A percentile compares a stretch with the other conserved stretches of the same genome.
phyloP scores from a whole-genome alignment of 2,797 vertebrate species.

The Neopelma chrysocephalum region DNA sequence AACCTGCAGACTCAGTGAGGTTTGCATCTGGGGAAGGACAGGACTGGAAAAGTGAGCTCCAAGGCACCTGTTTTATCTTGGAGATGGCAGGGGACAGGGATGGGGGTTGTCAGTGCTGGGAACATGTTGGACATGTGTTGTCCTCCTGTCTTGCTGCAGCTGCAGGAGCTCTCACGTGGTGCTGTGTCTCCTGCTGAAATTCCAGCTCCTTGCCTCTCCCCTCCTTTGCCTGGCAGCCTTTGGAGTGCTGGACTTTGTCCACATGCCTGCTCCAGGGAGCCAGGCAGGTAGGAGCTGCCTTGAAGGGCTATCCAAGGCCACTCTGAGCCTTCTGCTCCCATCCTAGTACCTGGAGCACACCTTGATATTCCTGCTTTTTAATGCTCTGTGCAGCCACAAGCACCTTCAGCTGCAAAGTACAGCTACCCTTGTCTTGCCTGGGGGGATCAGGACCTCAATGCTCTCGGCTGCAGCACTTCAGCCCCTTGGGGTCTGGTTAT shows the following conservation, averaged over 20 bases:
- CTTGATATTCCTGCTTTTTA: background rate
- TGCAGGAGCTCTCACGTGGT: fast-evolving
- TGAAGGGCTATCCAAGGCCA: background rate
- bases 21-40: background rate
- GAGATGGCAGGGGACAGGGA: background rate
- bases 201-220: background rate
- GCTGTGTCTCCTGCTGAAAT: background rate
- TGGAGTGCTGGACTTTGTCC: conserved; percentile 38
- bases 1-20: background rate
- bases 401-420: background rate
- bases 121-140: fast-evolving
- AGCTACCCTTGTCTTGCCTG: background rate
- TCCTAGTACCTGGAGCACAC: background rate
- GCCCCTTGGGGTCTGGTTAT: background rate
- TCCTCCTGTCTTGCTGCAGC: background rate
- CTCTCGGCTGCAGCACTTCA: background rate
- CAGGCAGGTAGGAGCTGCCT: background rate
- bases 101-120: background rate
- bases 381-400: background rate
- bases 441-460: fast-evolving
- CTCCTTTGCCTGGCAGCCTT: background rate
- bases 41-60: background rate
- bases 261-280: background rate
- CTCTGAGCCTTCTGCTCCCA: background rate
- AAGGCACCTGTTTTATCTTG: background rate